Percentiles rank a stretch among this genome's conserved stretches.
Evolutionary conservation across 2,888 invertebrate species (phyloP).

Genomic region (Watsonalla cultraria): DNA sequence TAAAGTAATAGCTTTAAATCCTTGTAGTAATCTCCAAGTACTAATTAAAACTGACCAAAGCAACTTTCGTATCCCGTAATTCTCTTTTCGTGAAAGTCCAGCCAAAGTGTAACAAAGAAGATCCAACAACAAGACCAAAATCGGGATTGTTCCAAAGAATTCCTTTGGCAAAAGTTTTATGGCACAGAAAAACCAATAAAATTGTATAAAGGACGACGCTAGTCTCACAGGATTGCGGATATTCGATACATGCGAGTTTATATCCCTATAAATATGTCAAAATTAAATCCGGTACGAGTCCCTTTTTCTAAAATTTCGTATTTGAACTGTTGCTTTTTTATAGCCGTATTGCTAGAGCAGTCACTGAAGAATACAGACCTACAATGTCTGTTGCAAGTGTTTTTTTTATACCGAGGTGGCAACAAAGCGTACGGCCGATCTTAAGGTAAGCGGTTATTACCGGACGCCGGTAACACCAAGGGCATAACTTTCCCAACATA

Average conservation of each 20-base stretch:
- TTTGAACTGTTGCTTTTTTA: background rate
- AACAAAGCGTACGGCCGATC: background rate
- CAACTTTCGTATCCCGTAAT: background rate
- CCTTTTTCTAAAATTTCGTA: background rate
- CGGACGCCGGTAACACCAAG: background rate
- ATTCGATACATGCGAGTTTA: slow-evolving; percentile 1
- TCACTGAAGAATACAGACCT: too few species aligned
- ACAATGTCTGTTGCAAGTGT: too few species aligned
- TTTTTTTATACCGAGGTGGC: too few species aligned
- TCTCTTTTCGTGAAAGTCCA: background rate
- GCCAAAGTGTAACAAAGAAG: background rate
- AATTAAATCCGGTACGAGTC: background rate
- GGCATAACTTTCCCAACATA: background rate
- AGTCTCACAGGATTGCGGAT: slow-evolving; percentile 31
- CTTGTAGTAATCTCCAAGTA: too few species aligned
- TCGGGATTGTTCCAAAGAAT: slow-evolving; percentile 36
- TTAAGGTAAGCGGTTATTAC: too few species aligned
- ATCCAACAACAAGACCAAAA: slow-evolving; percentile 6
- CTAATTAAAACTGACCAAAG: too few species aligned
- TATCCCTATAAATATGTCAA: background rate
- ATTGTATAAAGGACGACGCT: slow-evolving; percentile 35
- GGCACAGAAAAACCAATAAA: slow-evolving; percentile 39
- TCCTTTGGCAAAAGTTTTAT: slow-evolving; percentile 40
- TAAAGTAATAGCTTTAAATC: too few species aligned
- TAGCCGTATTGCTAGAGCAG: too few species aligned